phyloP scores from a whole-genome alignment of 2,113 vertebrate genomes.

The Osmerus mordax region DNA sequence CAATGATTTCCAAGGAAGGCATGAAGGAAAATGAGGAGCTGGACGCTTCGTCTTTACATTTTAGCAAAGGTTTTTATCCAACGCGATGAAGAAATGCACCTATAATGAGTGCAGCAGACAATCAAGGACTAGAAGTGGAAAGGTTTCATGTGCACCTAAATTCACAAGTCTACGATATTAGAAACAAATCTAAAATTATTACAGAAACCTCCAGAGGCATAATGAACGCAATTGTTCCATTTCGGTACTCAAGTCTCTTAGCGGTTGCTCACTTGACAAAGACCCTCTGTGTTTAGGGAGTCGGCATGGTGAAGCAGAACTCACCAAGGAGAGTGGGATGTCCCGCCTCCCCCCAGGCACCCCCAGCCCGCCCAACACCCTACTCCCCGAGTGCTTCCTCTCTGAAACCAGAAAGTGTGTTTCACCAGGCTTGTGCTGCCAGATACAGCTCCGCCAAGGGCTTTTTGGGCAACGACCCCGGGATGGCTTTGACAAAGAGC shows the following conservation, averaged over 20 bases:
- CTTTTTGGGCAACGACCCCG: constrained; percentile 22
- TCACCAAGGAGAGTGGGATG: not conserved
- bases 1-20: too few relatives aligned
- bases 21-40: too few relatives aligned
- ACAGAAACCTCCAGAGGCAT: too few relatives aligned
- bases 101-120: too few relatives aligned
- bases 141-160: too few relatives aligned
- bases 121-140: too few relatives aligned
- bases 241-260: not conserved
- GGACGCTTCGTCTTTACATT: too few relatives aligned
- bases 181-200: too few relatives aligned
- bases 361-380: constrained; percentile 7
- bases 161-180: too few relatives aligned
- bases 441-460: not conserved
- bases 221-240: too few relatives aligned
- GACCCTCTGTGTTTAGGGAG: not conserved
- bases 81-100: too few relatives aligned
- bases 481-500: constrained; percentile 10
- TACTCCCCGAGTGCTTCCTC: constrained; percentile 20
- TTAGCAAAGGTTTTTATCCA: too few relatives aligned
- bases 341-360: not conserved
- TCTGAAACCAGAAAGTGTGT: constrained; percentile 19
- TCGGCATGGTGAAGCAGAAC: not conserved
- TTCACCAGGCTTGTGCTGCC: constrained; percentile 5
- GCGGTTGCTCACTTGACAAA: not conserved